Conservation (phyloP, 2,797 vertebrate species). For the Pangasius mekongensis region DNA sequence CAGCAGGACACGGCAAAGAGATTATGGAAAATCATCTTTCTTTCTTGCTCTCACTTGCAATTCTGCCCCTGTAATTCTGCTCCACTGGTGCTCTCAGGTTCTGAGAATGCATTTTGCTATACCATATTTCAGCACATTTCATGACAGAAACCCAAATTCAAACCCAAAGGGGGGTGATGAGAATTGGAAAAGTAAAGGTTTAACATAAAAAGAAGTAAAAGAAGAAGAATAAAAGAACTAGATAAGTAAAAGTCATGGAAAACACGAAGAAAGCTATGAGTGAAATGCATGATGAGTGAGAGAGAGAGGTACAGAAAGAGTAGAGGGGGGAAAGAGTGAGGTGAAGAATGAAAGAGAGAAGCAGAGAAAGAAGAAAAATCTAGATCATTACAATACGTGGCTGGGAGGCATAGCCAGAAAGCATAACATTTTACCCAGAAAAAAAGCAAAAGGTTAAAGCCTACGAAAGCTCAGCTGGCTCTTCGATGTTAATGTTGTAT, state of each 20-base stretch:
- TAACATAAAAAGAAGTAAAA: background rate
- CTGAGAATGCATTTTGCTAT: background rate
- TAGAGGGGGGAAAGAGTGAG: background rate
- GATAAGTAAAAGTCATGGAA: background rate
- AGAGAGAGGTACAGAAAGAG: background rate
- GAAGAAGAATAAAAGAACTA: background rate
- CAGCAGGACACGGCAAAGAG: slow-evolving; percentile 11
- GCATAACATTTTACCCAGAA: too few species aligned
- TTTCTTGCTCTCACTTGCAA: background rate
- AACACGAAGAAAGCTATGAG: background rate
- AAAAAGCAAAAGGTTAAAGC: slow-evolving; percentile 1
- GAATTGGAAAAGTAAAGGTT: background rate
- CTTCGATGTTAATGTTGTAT: background rate
- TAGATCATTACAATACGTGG: background rate
- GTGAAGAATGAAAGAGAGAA: background rate
- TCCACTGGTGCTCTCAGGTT: background rate
- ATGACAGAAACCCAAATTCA: background rate
- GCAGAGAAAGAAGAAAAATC: slow-evolving; percentile 29
- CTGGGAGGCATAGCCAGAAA: background rate
- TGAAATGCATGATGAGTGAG: background rate
- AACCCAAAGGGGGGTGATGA: background rate
- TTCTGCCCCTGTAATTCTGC: background rate
- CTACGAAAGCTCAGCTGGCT: background rate
- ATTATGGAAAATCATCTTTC: background rate
- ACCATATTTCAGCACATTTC: background rate